Evolutionary conservation across 1,140 invertebrate species (phyloP).

Genomic region (Meloidogyne floridensis): DNA sequence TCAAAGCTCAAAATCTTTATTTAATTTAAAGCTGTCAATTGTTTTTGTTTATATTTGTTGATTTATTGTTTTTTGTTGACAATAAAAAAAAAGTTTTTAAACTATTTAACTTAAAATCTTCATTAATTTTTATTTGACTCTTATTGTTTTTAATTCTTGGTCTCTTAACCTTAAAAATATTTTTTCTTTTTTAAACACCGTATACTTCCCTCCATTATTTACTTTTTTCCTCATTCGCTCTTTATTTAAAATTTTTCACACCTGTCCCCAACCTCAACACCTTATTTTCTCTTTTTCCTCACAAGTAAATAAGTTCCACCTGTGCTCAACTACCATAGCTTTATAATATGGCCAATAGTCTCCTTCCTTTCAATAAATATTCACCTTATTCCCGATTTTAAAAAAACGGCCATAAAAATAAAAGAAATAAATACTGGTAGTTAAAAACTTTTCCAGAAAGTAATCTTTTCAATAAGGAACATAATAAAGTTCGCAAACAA

Average conservation of each 20-base stretch:
- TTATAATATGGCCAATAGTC: neutral
- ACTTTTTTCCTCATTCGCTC: neutral
- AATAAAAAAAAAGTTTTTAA: neutral
- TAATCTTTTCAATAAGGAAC: neutral
- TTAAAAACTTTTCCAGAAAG: neutral
- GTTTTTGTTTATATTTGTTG: neutral
- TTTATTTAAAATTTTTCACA: neutral
- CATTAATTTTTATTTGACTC: neutral
- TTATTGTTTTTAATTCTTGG: neutral
- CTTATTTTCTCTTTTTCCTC: neutral
- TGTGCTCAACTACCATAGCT: constrained; percentile 17
- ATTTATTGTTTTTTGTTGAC: neutral
- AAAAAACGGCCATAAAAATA: neutral
- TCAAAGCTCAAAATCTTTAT: neutral
- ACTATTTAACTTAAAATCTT: neutral
- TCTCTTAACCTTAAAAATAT: neutral
- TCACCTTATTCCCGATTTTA: neutral
- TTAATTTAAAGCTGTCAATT: neutral
- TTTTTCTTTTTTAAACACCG: neutral
- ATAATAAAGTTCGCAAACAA: constrained; percentile 8
- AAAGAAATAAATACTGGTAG: neutral
- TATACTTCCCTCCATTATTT: neutral
- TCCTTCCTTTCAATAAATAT: neutral
- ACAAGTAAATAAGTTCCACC: constrained; percentile 22
- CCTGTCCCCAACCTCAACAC: neutral